Evolutionary conservation across 2,797 vertebrate genomes (phyloP).

Genomic region (Spizella passerina): DNA sequence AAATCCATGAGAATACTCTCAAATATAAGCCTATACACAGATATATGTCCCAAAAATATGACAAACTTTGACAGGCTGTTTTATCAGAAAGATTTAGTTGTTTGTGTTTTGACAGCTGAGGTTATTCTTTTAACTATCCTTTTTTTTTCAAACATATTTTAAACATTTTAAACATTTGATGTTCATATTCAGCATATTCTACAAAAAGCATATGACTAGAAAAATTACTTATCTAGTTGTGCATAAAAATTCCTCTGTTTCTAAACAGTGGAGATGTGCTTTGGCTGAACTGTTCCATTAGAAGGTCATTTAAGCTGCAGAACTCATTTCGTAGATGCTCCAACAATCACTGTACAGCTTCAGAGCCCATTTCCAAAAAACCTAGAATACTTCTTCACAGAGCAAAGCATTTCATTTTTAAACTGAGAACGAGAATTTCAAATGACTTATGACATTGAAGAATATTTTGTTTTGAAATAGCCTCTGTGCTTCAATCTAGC

Average conservation of each 20-base stretch:
- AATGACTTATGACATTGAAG: not conserved
- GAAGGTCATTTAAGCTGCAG: not conserved
- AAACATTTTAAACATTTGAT: not conserved
- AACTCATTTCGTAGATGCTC: not conserved
- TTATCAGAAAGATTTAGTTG: not conserved
- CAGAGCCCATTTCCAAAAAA: not conserved
- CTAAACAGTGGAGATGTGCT: not conserved
- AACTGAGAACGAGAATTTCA: not conserved
- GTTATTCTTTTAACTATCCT: not conserved
- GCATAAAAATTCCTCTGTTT: not conserved
- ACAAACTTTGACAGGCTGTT: not conserved
- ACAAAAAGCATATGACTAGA: not conserved
- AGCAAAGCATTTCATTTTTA: not conserved
- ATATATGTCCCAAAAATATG: not conserved
- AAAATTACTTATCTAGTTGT: not conserved
- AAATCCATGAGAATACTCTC: not conserved
- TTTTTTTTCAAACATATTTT: not conserved
- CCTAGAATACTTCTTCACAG: not conserved
- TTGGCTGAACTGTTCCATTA: not conserved
- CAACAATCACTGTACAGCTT: not conserved
- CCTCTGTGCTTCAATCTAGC: not conserved
- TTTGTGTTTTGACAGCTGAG: not conserved
- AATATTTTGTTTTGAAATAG: not conserved
- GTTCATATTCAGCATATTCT: not conserved
- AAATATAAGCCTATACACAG: not conserved